phyloP scores from a whole-genome alignment of 2,113 vertebrate species.

The Lates calcarifer region DNA sequence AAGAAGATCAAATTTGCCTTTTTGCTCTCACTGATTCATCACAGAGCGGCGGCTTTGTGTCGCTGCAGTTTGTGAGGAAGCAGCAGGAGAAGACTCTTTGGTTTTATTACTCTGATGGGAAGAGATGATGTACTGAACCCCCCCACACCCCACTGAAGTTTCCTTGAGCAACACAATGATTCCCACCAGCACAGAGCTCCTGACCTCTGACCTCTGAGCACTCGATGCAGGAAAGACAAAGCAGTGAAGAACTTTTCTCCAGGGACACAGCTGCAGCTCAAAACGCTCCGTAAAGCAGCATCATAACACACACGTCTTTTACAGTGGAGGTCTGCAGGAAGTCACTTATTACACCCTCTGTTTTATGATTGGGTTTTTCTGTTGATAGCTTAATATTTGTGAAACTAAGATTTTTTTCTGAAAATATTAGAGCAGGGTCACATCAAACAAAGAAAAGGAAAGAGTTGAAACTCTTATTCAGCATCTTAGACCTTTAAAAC shows the following conservation, averaged over 20 bases:
- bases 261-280: constrained; percentile 9
- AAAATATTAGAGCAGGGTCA: too few species aligned
- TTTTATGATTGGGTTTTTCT: too few species aligned
- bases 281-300: too few species aligned
- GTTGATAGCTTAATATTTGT: too few species aligned
- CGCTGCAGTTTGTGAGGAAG: constrained; percentile 39
- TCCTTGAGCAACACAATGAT: constrained; percentile 41
- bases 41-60: constrained; percentile 14
- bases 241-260: neutral
- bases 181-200: constrained; percentile 18
- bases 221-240: constrained; percentile 10
- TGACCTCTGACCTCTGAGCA: constrained; percentile 25
- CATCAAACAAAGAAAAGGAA: too few species aligned
- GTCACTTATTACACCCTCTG: too few species aligned
- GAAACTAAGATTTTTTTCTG: too few species aligned
- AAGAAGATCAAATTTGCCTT: constrained; percentile 43
- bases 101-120: constrained; percentile 27
- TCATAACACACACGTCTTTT: too few species aligned
- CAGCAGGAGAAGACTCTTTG: constrained; percentile 11
- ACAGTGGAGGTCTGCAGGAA: too few species aligned
- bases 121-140: neutral
- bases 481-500: too few species aligned
- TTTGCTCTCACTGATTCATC: constrained; percentile 60
- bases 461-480: too few species aligned
- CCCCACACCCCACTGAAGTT: constrained; percentile 11